Evolutionary conservation across 2,888 invertebrate species (phyloP).

Genomic region (Colletes collaris): DNA sequence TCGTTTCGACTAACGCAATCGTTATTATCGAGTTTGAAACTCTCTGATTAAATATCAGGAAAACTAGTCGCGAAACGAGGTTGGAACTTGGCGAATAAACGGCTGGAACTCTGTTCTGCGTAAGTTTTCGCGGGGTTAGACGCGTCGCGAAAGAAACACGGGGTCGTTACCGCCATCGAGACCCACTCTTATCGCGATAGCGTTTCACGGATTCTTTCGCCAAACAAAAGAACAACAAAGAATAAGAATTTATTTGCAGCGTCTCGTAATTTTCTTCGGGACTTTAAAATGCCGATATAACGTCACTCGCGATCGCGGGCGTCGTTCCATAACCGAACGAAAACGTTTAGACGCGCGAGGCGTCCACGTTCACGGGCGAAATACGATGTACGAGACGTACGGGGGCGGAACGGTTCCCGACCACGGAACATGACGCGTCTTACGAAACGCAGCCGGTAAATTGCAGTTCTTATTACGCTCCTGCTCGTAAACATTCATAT

Average conservation of each 20-base stretch:
- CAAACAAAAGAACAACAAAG: too few relatives aligned
- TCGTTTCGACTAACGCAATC: constrained; percentile 54
- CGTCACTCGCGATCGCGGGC: constrained; percentile 28
- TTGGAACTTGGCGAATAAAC: constrained; percentile 53
- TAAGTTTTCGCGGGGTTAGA: constrained; percentile 23
- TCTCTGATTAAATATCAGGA: constrained; percentile 56
- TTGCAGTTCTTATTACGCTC: constrained; percentile 58
- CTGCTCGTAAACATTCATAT: constrained; percentile 68
- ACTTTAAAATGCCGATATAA: constrained; percentile 19
- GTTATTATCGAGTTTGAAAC: constrained; percentile 58
- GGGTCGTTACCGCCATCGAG: background rate
- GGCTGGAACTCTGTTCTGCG: constrained; percentile 2
- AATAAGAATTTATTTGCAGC: too few relatives aligned
- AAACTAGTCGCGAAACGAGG: constrained; percentile 39
- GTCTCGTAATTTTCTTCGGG: too few relatives aligned
- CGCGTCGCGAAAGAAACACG: background rate
- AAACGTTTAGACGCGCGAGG: constrained; percentile 39
- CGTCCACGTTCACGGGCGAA: constrained; percentile 50
- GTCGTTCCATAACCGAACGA: constrained; percentile 48
- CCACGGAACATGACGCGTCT: constrained; percentile 51
- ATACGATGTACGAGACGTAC: constrained; percentile 44
- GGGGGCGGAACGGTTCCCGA: constrained; percentile 24
- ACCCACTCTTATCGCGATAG: too few relatives aligned
- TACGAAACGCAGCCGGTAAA: constrained; percentile 62
- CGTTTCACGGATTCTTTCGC: background rate